Evolutionary conservation across 2,113 vertebrate genomes (phyloP).

Genomic region (Spilogale gracilis): DNA sequence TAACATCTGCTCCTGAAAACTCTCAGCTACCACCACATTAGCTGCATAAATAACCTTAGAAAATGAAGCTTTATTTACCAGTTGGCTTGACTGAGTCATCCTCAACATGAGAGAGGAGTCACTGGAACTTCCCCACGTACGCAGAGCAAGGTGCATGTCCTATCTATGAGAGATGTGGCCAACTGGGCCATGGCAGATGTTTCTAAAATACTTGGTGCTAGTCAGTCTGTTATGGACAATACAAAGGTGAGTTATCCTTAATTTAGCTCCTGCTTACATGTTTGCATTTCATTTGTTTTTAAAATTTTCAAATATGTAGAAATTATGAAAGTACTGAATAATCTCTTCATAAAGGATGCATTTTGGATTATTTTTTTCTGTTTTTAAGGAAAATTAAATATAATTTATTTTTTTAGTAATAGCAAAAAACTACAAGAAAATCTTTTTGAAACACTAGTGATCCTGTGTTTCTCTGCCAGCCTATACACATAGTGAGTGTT

Average conservation of each 20-base stretch:
- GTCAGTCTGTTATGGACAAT: not conserved
- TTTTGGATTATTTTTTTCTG: not conserved
- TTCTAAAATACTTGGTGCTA: not conserved
- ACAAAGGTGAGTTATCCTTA: not conserved
- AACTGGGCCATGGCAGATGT: not conserved
- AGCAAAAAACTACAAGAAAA: not conserved
- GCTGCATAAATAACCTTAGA: slow-evolving; percentile 12
- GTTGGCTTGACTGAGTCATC: slow-evolving; percentile 12
- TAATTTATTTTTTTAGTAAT: not conserved
- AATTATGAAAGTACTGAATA: not conserved
- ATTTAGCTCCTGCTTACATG: not conserved
- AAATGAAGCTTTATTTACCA: not conserved
- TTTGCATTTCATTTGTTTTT: not conserved
- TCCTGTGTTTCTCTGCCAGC: not conserved
- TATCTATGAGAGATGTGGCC: not conserved
- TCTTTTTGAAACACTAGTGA: not conserved
- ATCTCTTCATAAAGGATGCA: not conserved
- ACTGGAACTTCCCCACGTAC: not conserved
- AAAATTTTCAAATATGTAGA: not conserved
- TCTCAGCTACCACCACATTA: not conserved
- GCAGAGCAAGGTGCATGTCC: not conserved
- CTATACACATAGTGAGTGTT: not conserved
- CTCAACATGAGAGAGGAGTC: not conserved
- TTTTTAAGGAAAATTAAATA: not conserved
- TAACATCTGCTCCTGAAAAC: slow-evolving; percentile 1